Percentiles rank a stretch among this genome's conserved stretches.
These are phyloP conservation scores for Sinocyclocheilus anophthalmus DNA, from an alignment of 2,113 vertebrate genomes.

Conservation along the genomic window DNA sequence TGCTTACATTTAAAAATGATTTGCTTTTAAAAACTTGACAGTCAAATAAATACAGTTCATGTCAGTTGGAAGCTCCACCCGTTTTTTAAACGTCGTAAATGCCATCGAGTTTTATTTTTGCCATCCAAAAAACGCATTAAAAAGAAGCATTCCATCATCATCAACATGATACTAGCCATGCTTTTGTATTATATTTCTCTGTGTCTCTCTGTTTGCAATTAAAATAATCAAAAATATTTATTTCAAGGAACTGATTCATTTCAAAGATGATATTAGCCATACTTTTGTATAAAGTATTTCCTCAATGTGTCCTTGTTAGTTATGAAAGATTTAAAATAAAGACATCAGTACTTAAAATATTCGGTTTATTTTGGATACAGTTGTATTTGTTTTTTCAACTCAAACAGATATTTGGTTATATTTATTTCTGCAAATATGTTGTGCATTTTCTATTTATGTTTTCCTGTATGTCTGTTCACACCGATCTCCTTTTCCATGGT, in stretches of 20 bases:
- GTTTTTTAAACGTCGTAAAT: slow-evolving; percentile 74
- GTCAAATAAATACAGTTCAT: slow-evolving; percentile 94
- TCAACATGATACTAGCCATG: slow-evolving; percentile 79
- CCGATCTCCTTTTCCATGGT: background rate
- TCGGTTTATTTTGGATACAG: slow-evolving; percentile 49
- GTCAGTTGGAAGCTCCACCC: slow-evolving; percentile 70
- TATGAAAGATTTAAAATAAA: slow-evolving; percentile 59
- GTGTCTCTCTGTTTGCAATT: slow-evolving; percentile 75
- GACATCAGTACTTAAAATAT: slow-evolving; percentile 57
- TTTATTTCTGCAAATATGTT: too few relatives aligned
- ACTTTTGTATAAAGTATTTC: slow-evolving; percentile 64
- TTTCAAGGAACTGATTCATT: slow-evolving; percentile 73
- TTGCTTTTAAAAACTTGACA: slow-evolving; percentile 82
- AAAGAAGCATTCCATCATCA: slow-evolving; percentile 77
- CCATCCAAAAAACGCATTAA: slow-evolving; percentile 63
- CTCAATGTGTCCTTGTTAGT: slow-evolving; percentile 64
- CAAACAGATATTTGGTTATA: slow-evolving; percentile 70
- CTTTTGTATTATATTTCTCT: slow-evolving; percentile 82
- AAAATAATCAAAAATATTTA: slow-evolving; percentile 80
- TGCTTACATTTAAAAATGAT: slow-evolving; percentile 90
- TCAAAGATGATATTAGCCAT: slow-evolving; percentile 67
- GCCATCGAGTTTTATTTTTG: slow-evolving; percentile 65
- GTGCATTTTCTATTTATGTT: slow-evolving; percentile 61
- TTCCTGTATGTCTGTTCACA: slow-evolving; percentile 48
- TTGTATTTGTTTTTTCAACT: slow-evolving; percentile 21